Evolutionary conservation across 2,113 vertebrate genomes (phyloP).

Genomic region (Esox niger): DNA sequence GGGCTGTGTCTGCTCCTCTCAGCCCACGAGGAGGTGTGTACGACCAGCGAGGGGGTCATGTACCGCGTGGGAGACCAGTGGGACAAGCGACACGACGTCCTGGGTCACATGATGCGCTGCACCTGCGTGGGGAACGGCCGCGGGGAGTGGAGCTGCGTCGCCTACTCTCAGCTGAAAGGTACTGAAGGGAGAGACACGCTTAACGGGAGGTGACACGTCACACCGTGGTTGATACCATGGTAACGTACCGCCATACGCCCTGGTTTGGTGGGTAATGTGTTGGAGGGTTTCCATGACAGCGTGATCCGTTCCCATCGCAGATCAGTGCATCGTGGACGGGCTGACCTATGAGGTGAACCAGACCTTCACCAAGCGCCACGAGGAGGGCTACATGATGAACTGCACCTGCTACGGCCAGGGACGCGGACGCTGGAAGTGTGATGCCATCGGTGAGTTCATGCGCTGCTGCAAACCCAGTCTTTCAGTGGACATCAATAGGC

Average conservation of each 20-base stretch:
- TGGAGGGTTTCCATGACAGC: no score
- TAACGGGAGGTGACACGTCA: conserved; percentile 51
- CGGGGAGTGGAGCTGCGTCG: conserved; percentile 94
- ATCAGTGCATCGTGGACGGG: conserved; percentile 91
- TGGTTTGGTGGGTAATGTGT: no score
- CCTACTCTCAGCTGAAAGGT: conserved; percentile 92
- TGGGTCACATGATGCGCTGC: conserved; percentile 97
- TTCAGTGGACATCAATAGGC: no score
- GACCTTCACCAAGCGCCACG: conserved; percentile 90
- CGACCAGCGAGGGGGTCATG: conserved; percentile 89
- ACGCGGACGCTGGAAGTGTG: conserved; percentile 94
- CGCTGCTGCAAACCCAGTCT: no score
- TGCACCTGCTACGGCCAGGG: conserved; percentile 95
- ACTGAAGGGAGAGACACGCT: no score
- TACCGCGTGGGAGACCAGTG: conserved; percentile 92
- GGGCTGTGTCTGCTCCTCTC: neutral
- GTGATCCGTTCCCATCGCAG: conserved; percentile 59
- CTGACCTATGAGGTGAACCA: conserved; percentile 92
- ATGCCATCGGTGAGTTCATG: conserved; percentile 84
- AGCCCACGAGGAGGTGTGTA: conserved; percentile 95
- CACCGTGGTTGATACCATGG: neutral
- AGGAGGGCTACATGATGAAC: conserved; percentile 94
- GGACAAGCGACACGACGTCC: conserved; percentile 90
- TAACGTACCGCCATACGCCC: no score
- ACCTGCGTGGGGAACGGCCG: conserved; percentile 90